Evolutionary conservation across 2,888 invertebrate genomes (phyloP).

Genomic region (Ochropacha duplaris): DNA sequence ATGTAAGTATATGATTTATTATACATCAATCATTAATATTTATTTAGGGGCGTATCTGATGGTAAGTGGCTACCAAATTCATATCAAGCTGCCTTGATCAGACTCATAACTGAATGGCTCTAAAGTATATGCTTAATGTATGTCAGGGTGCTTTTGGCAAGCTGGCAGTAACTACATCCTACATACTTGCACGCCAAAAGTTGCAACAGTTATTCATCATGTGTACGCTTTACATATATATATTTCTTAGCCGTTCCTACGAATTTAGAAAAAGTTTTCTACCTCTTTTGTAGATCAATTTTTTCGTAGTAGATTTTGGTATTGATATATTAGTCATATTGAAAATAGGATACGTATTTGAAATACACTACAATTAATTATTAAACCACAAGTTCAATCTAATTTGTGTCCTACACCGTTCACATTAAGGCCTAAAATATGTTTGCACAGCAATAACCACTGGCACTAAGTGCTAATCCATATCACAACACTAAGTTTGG

Average conservation of each 20-base stretch:
- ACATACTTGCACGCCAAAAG: background rate
- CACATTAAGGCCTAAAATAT: background rate
- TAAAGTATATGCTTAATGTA: background rate
- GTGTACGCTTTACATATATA: background rate
- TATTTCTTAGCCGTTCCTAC: background rate
- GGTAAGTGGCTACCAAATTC: too few species aligned
- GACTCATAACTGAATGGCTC: background rate
- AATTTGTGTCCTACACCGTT: background rate
- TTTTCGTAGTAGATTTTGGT: too few species aligned
- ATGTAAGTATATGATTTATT: background rate
- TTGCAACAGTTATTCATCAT: background rate
- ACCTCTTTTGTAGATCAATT: too few species aligned
- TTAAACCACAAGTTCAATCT: background rate
- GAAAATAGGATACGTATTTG: too few species aligned
- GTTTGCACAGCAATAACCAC: background rate
- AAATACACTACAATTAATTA: background rate
- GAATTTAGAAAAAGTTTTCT: background rate
- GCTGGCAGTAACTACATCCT: background rate
- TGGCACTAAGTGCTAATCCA: conserved; percentile 20
- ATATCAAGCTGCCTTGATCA: background rate
- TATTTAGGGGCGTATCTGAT: background rate
- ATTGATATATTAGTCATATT: too few species aligned
- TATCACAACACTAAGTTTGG: conserved; percentile 15
- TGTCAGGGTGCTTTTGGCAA: background rate
- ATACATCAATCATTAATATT: background rate